These are phyloP conservation scores for Proctacanthus coquilletti DNA, from an alignment of 1,140 invertebrate species.

Conservation along the genomic window DNA sequence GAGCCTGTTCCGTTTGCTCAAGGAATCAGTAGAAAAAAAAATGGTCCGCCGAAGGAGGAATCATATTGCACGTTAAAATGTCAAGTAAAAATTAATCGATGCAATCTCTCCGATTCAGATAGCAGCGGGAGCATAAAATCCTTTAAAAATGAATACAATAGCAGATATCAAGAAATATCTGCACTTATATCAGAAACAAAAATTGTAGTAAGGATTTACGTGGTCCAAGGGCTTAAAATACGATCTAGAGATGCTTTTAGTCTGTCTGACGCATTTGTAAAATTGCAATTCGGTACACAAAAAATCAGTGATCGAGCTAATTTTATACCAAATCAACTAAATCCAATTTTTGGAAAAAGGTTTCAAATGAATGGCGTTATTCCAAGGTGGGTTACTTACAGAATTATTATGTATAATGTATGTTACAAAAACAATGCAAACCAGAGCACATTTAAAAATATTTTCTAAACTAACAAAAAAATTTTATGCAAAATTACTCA, in stretches of 20 bases:
- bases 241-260: slow-evolving; percentile 55
- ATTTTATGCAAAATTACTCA: too few relatives aligned
- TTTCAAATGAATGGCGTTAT: slow-evolving; percentile 17
- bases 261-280: slow-evolving; percentile 65
- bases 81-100: slow-evolving; percentile 20
- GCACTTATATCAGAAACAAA: slow-evolving; percentile 27
- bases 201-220: slow-evolving; percentile 60
- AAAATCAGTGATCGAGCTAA: slow-evolving; percentile 53
- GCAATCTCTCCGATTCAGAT: background rate
- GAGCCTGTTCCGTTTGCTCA: slow-evolving; percentile 56
- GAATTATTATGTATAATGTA: slow-evolving; percentile 17
- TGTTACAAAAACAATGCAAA: too few relatives aligned
- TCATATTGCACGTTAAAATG: slow-evolving; percentile 35
- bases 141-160: background rate
- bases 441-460: too few relatives aligned
- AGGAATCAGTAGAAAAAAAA: slow-evolving; percentile 49
- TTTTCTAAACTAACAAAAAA: too few relatives aligned
- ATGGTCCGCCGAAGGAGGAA: slow-evolving; percentile 43
- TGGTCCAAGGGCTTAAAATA: slow-evolving; percentile 52
- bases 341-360: slow-evolving; percentile 65
- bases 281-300: slow-evolving; percentile 49
- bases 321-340: slow-evolving; percentile 61
- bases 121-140: background rate
- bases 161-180: background rate
- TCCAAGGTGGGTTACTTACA: slow-evolving; percentile 8